Evolutionary conservation across 2,797 vertebrate species (phyloP).

Genomic region (Nannoperca obscura): DNA sequence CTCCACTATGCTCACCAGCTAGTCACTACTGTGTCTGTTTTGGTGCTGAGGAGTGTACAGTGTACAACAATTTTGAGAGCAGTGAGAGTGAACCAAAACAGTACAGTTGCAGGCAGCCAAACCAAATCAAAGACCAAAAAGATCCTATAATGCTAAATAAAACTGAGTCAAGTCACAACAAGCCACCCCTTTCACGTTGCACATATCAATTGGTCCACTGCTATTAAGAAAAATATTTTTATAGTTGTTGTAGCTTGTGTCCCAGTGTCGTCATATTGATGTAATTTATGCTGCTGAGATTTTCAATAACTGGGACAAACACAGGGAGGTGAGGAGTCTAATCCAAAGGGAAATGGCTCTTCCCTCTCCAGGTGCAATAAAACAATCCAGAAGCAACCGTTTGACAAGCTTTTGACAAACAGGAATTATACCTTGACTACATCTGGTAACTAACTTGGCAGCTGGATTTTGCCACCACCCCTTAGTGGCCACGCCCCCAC

Average conservation of each 20-base stretch:
- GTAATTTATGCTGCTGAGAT: background rate
- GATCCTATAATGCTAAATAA: background rate
- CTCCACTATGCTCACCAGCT: background rate
- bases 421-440: constrained; percentile 17
- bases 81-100: constrained; percentile 14
- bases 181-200: background rate
- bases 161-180: background rate
- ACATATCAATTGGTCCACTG: too few relatives aligned
- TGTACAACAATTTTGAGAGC: background rate
- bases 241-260: background rate
- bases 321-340: background rate
- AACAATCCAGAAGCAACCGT: background rate
- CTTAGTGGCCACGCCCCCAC: constrained; percentile 16
- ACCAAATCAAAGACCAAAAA: constrained; percentile 27
- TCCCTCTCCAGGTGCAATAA: constrained; percentile 18
- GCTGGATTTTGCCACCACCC: constrained; percentile 11
- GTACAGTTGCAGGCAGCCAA: constrained; percentile 8
- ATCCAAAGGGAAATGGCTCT: background rate
- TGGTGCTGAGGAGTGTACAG: background rate
- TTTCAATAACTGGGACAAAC: too few relatives aligned
- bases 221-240: too few relatives aligned
- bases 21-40: background rate
- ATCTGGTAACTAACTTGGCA: constrained; percentile 26
- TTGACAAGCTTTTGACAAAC: constrained; percentile 5
- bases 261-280: background rate